Evolutionary conservation across 2,888 invertebrate genomes (phyloP).

Genomic region (Trichacis sp.): DNA sequence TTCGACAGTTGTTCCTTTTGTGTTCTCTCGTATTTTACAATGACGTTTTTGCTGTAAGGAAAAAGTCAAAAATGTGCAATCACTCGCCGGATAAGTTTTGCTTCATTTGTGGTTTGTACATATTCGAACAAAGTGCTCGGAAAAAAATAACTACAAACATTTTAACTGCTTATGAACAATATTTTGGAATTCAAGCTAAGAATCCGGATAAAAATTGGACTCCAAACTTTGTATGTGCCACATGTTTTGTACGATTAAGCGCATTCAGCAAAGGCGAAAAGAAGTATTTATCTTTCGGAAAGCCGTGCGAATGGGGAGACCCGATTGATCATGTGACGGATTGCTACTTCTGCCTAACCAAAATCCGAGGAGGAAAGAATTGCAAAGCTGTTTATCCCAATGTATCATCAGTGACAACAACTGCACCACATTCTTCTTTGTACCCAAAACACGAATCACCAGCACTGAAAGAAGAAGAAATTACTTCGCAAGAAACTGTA

Average conservation of each 20-base stretch:
- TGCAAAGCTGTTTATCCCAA: constrained; percentile 1
- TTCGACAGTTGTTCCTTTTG: not conserved
- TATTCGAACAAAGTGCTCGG: not conserved
- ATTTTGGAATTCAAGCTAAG: constrained; percentile 1
- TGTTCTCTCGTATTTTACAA: too few relatives aligned
- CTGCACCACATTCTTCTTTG: not conserved
- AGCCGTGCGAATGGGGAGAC: not conserved
- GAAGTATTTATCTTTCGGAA: not conserved
- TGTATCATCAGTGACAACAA: constrained; percentile 1
- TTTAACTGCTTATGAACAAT: not conserved
- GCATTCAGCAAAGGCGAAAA: not conserved
- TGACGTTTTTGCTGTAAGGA: not conserved
- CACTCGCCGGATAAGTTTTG: not conserved
- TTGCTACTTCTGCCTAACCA: constrained; percentile 1
- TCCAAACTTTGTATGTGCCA: not conserved
- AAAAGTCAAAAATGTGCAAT: not conserved
- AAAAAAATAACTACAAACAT: not conserved
- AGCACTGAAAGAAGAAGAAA: not conserved
- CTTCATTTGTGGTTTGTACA: not conserved
- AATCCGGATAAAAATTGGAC: not conserved
- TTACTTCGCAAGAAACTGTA: too few relatives aligned
- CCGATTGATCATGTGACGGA: not conserved
- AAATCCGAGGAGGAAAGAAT: not conserved
- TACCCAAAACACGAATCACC: not conserved
- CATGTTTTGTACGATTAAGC: not conserved